A percentile compares a stretch with the other conserved stretches of the same genome.
These are phyloP conservation scores for Etheostoma perlongum DNA, from an alignment of 2,797 vertebrate genomes.

Conservation along the genomic window DNA sequence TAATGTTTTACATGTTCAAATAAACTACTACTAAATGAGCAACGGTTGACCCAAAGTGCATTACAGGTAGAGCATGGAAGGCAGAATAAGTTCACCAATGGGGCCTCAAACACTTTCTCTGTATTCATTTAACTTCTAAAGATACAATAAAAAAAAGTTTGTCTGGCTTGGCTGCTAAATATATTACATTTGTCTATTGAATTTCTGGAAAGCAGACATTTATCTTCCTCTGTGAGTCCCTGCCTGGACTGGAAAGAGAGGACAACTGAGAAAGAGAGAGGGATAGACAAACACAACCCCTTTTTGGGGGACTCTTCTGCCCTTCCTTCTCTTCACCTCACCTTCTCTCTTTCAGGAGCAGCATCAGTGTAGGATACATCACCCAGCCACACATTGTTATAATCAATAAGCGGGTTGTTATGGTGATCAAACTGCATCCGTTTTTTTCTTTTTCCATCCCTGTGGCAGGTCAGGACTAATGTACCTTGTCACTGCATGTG, in stretches of 20 bases:
- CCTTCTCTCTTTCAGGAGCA: conserved; percentile 23
- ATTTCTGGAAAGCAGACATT: conserved; percentile 60
- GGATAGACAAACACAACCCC: neutral
- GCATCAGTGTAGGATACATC: conserved; percentile 32
- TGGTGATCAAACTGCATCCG: conserved; percentile 74
- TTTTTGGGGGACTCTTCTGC: neutral
- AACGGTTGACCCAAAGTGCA: too few relatives aligned
- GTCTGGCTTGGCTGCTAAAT: conserved; percentile 51
- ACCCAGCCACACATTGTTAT: conserved; percentile 49
- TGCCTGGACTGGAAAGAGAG: conserved; percentile 25
- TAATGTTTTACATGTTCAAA: too few relatives aligned
- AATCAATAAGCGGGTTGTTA: conserved; percentile 76
- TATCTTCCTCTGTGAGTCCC: conserved; percentile 52
- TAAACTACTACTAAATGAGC: too few relatives aligned
- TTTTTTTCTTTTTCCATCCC: conserved; percentile 11
- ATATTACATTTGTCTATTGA: conserved; percentile 62
- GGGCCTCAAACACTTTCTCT: conserved; percentile 6
- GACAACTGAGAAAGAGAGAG: conserved; percentile 2
- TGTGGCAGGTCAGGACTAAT: conserved; percentile 73
- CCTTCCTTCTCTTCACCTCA: conserved; percentile 17
- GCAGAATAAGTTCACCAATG: neutral
- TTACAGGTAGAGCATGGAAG: too few relatives aligned
- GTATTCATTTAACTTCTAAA: conserved; percentile 33
- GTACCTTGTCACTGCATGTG: conserved; percentile 65
- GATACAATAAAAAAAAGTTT: conserved; percentile 47